A percentile compares a stretch with the other conserved stretches of the same genome.
Conservation (phyloP, 2,797 vertebrate genomes). For the Valencia hispanica region DNA sequence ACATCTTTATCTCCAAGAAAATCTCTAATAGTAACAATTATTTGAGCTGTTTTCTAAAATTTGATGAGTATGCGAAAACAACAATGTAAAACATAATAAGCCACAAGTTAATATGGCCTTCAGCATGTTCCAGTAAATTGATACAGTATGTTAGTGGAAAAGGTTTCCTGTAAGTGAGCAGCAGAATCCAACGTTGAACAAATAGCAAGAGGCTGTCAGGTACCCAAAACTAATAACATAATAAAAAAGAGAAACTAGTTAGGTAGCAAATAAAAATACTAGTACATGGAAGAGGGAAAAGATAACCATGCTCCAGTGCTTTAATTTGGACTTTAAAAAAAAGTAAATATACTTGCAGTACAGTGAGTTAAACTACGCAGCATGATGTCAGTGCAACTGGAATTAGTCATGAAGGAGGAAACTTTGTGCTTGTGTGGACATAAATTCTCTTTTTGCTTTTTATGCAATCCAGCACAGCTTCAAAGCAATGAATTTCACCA, state of each 20-base stretch:
- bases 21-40: not conserved
- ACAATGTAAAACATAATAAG: slow-evolving; percentile 2
- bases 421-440: not conserved
- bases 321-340: not conserved
- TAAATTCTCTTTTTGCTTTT: not conserved
- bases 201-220: not conserved
- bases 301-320: no score
- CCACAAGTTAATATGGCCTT: slow-evolving; percentile 4
- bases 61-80: not conserved
- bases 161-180: slow-evolving; percentile 1
- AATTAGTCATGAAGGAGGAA: not conserved
- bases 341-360: not conserved
- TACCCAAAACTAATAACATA: not conserved
- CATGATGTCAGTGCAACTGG: not conserved
- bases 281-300: not conserved
- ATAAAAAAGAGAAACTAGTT: not conserved
- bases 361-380: not conserved
- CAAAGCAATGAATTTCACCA: not conserved
- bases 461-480: not conserved
- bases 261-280: not conserved
- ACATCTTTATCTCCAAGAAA: not conserved
- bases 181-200: not conserved
- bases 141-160: not conserved
- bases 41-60: not conserved
- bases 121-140: not conserved